Percentiles rank a stretch among this genome's conserved stretches.
These are phyloP conservation scores for Phasianus colchicus DNA, from an alignment of 2,113 vertebrate genomes.

Conservation along the genomic window DNA sequence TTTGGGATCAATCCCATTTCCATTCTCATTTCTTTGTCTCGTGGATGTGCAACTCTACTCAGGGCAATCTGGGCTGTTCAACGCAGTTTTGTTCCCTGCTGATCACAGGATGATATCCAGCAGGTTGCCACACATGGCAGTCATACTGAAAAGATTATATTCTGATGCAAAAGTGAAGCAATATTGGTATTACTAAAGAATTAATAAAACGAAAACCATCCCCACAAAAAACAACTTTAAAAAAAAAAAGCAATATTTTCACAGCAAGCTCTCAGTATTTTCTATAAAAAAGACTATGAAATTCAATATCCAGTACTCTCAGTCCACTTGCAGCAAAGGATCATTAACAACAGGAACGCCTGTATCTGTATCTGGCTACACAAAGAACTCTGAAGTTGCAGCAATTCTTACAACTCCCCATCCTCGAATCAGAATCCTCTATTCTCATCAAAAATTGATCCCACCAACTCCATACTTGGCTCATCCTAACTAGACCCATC, in stretches of 20 bases:
- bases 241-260: background rate
- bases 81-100: background rate
- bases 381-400: constrained; percentile 1
- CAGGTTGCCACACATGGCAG: background rate
- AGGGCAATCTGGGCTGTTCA: background rate
- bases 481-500: fast-evolving
- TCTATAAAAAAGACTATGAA: background rate
- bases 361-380: background rate
- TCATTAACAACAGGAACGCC: background rate
- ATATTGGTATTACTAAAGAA: background rate
- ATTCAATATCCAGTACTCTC: background rate
- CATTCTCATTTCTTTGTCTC: constrained; percentile 28
- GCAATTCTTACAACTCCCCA: background rate
- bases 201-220: background rate
- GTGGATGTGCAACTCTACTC: background rate
- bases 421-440: constrained; percentile 1
- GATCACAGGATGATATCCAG: background rate
- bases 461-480: background rate
- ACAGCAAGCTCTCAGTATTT: background rate
- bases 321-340: background rate
- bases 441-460: constrained; percentile 46
- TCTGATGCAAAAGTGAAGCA: background rate
- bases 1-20: constrained; percentile 30
- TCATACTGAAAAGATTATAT: fast-evolving
- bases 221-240: background rate